A percentile compares a stretch with the other conserved stretches of the same genome.
Evolutionary conservation across 2,888 invertebrate genomes (phyloP).

Genomic region (Magallana nippona): DNA sequence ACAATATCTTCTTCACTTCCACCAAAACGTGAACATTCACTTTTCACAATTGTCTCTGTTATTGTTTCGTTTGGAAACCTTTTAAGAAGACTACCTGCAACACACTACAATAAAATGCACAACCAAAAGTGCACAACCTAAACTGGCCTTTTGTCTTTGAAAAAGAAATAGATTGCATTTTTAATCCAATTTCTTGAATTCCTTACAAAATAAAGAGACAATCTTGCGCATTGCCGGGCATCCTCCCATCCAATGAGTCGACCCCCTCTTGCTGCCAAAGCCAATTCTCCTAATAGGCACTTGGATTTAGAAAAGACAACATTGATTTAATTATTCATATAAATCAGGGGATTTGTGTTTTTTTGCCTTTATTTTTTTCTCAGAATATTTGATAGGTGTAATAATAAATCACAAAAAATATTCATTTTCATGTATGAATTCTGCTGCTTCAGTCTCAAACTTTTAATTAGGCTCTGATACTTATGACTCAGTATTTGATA

Average conservation of each 20-base stretch:
- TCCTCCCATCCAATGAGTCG: background rate
- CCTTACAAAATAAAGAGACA: background rate
- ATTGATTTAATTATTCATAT: too few relatives aligned
- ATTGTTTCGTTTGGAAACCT: background rate
- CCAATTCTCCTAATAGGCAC: background rate
- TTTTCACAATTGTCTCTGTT: background rate
- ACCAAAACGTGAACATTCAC: background rate
- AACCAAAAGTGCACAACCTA: too few relatives aligned
- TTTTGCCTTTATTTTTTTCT: too few relatives aligned
- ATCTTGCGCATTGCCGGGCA: background rate
- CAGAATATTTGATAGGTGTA: too few relatives aligned
- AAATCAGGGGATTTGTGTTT: too few relatives aligned
- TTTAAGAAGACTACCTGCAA: background rate
- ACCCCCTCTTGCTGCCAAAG: background rate
- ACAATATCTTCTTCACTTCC: background rate
- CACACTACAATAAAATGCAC: background rate
- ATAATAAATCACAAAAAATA: too few relatives aligned
- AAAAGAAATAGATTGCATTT: too few relatives aligned
- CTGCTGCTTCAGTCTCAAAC: too few relatives aligned
- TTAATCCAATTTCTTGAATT: background rate
- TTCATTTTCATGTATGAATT: too few relatives aligned
- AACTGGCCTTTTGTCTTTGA: too few relatives aligned
- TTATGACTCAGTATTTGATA: too few relatives aligned
- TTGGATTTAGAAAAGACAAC: background rate
- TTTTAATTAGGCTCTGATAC: too few relatives aligned